A percentile compares a stretch with the other conserved stretches of the same genome.
Evolutionary conservation across 1,140 invertebrate genomes (phyloP).

Genomic region (Muscidifurax raptorellus): DNA sequence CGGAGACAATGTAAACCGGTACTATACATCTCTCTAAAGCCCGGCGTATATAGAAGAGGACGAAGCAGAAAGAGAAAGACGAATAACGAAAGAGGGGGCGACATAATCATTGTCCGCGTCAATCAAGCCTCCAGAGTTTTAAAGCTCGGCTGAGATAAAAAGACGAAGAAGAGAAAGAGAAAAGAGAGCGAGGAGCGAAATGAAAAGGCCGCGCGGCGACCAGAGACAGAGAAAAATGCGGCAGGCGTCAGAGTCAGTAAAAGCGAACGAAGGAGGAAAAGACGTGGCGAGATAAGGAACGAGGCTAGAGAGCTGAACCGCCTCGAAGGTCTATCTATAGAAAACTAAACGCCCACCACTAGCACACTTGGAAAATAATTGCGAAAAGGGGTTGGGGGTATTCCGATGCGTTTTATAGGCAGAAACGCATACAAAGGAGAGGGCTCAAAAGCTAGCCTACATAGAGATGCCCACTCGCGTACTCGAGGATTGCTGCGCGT

Average conservation of each 20-base stretch:
- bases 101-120: constrained; percentile 23
- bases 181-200: neutral
- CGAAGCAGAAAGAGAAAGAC: neutral
- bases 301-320: constrained; percentile 56
- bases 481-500: neutral
- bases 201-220: neutral
- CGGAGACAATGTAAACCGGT: neutral
- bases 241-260: constrained; percentile 15
- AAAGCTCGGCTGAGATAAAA: constrained; percentile 8
- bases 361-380: constrained; percentile 20
- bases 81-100: neutral
- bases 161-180: neutral
- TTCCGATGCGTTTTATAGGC: neutral
- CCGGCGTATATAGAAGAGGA: neutral
- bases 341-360: constrained; percentile 54
- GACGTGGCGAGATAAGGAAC: neutral
- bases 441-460: too few relatives aligned
- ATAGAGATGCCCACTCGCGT: too few relatives aligned
- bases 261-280: constrained; percentile 38
- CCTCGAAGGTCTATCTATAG: constrained; percentile 39
- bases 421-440: constrained; percentile 58
- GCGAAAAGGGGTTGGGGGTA: constrained; percentile 49
- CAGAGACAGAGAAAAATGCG: constrained; percentile 48
- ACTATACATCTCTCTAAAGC: neutral
- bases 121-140: constrained; percentile 16